Evolutionary conservation across 1,140 invertebrate species (phyloP).

Genomic region (Metopolophium dirhodum): DNA sequence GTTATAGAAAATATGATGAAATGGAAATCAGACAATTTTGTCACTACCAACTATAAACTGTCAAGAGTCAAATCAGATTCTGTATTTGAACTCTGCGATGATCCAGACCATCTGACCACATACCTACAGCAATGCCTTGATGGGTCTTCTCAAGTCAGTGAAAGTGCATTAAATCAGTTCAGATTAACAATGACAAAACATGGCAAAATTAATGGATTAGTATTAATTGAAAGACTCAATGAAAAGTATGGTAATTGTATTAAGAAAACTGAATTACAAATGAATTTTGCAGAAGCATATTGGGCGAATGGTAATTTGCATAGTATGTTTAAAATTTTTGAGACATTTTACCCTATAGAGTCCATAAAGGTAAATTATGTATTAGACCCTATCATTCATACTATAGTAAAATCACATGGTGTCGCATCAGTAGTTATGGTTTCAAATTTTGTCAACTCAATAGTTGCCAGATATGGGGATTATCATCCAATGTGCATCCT

Average conservation of each 20-base stretch:
- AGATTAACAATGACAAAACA: slow-evolving; percentile 10
- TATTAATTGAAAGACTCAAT: background rate
- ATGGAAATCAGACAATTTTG: slow-evolving; percentile 10
- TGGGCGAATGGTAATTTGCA: slow-evolving; percentile 16
- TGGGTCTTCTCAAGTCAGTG: background rate
- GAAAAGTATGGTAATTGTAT: slow-evolving; percentile 17
- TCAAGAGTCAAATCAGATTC: background rate
- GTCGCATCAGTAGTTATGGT: slow-evolving; percentile 29
- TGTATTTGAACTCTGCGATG: background rate
- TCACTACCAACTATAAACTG: background rate
- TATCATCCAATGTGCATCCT: slow-evolving; percentile 39
- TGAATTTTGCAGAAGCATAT: slow-evolving; percentile 33
- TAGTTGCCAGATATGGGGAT: background rate
- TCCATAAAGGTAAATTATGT: background rate
- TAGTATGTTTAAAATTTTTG: slow-evolving; percentile 11
- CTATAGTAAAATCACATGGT: background rate
- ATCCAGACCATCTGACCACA: background rate
- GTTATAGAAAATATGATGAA: slow-evolving; percentile 6
- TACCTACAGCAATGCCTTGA: slow-evolving; percentile 37
- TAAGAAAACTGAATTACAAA: slow-evolving; percentile 12
- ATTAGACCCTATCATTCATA: slow-evolving; percentile 22
- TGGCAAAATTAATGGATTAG: slow-evolving; percentile 22
- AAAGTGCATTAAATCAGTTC: background rate
- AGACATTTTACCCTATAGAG: background rate
- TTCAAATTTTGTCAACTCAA: background rate